A percentile compares a stretch with the other conserved stretches of the same genome.
Evolutionary conservation across 1,140 invertebrate species (phyloP).

Genomic region (Caenorhabditis remanei): DNA sequence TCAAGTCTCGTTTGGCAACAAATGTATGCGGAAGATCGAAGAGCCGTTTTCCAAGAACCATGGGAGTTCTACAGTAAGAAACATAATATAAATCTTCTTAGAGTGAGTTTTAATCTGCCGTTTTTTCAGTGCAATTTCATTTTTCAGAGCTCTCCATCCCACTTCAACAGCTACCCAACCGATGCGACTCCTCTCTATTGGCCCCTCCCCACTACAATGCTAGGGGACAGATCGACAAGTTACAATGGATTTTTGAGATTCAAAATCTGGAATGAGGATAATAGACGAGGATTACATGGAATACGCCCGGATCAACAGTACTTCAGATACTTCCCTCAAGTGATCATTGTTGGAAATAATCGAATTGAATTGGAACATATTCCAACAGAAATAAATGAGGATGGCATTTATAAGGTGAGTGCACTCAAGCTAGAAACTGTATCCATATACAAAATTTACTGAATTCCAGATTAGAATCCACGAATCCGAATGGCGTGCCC

Average conservation of each 20-base stretch:
- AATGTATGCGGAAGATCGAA: constrained; percentile 74
- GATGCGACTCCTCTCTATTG: constrained; percentile 75
- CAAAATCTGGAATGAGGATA: constrained; percentile 81
- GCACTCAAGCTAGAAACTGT: background rate
- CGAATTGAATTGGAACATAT: constrained; percentile 82
- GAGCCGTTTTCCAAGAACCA: constrained; percentile 71
- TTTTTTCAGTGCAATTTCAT: background rate
- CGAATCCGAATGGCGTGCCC: constrained; percentile 81
- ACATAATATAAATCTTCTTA: constrained; percentile 73
- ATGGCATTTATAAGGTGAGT: constrained; percentile 80
- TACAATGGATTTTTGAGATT: constrained; percentile 92
- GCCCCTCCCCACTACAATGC: constrained; percentile 85
- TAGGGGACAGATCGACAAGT: constrained; percentile 89
- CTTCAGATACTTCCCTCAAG: constrained; percentile 85
- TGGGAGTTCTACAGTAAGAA: constrained; percentile 71
- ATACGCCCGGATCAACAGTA: constrained; percentile 78
- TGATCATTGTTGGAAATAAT: constrained; percentile 87
- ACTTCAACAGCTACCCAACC: constrained; percentile 77
- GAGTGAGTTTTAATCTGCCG: constrained; percentile 6
- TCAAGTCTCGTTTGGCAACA: constrained; percentile 72
- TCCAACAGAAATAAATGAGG: constrained; percentile 77
- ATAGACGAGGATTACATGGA: constrained; percentile 63
- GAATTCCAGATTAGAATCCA: constrained; percentile 73
- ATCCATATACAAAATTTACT: background rate
- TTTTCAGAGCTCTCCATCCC: constrained; percentile 63